Evolutionary conservation across 2,113 vertebrate genomes (phyloP).

Genomic region (Cryptotis parvus): DNA sequence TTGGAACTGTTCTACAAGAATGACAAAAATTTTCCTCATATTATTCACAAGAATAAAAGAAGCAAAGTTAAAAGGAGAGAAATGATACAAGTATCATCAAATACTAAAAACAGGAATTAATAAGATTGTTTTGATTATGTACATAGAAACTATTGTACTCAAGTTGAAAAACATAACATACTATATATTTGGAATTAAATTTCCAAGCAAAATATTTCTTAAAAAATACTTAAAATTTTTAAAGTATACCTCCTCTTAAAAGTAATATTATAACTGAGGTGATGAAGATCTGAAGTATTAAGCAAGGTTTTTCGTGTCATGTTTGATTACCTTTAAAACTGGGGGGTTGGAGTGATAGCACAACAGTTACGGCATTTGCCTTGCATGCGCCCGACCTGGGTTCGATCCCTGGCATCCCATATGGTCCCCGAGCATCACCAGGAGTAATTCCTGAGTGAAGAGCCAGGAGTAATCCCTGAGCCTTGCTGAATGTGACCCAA

Average conservation of each 20-base stretch:
- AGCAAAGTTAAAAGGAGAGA: background rate
- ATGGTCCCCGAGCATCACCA: no score
- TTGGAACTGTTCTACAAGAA: background rate
- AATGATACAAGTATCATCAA: no score
- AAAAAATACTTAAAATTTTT: background rate
- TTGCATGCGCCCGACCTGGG: no score
- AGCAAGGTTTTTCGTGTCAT: background rate
- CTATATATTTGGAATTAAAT: slow-evolving; percentile 26
- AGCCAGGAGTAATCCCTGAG: no score
- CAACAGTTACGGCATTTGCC: no score
- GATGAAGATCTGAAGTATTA: slow-evolving; percentile 3
- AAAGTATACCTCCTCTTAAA: slow-evolving; percentile 22
- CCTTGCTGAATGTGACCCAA: no score
- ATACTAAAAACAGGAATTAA: background rate
- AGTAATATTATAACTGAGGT: background rate
- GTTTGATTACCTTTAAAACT: background rate
- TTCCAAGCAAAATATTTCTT: background rate
- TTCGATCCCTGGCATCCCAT: no score
- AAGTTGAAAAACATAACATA: background rate
- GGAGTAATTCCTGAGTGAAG: no score
- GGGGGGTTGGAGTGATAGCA: no score
- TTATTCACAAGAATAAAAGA: background rate
- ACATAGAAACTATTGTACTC: background rate
- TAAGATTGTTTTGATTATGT: background rate
- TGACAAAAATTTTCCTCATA: background rate